These are phyloP conservation scores for Mesaphorura yosii DNA, from an alignment of 1,140 invertebrate genomes.

Conservation along the genomic window DNA sequence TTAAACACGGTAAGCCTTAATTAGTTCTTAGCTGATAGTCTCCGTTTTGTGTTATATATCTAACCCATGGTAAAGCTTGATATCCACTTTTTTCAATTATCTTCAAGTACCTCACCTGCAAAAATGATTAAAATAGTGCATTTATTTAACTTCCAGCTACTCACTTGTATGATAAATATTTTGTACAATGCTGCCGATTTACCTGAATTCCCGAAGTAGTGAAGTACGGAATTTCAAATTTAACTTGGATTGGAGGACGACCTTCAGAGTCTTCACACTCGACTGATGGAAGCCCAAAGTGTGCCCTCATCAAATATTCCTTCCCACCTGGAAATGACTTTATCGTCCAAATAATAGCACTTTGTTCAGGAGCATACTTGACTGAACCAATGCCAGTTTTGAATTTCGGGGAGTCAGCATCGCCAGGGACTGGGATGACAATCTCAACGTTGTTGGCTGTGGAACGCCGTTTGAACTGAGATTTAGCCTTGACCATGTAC, in stretches of 20 bases:
- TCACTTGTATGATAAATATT: background rate
- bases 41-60: conserved; percentile 99
- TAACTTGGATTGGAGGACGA: conserved; percentile 95
- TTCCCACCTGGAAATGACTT: conserved; percentile 99
- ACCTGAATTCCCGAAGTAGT: conserved; percentile 98
- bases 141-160: background rate
- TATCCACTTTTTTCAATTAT: conserved; percentile 99
- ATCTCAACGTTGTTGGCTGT: conserved; percentile 99
- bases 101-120: conserved; percentile 82
- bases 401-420: conserved; percentile 99
- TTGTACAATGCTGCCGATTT: conserved; percentile 15
- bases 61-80: conserved; percentile 96
- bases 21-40: conserved; percentile 96
- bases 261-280: conserved; percentile 90
- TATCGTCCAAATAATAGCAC: conserved; percentile 98
- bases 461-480: conserved; percentile 94
- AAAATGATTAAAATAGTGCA: conserved; percentile 14
- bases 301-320: conserved; percentile 97
- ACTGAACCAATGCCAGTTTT: conserved; percentile 96
- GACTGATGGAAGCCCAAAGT: conserved; percentile 97
- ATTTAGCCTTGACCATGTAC: conserved; percentile 99
- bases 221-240: conserved; percentile 99
- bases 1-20: no score
- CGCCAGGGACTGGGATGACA: conserved; percentile 93
- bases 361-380: conserved; percentile 94